Evolutionary conservation across 2,888 invertebrate genomes (phyloP), one percentile per base, ranked within the genome.

Genomic region (Leucania comma): DNA sequence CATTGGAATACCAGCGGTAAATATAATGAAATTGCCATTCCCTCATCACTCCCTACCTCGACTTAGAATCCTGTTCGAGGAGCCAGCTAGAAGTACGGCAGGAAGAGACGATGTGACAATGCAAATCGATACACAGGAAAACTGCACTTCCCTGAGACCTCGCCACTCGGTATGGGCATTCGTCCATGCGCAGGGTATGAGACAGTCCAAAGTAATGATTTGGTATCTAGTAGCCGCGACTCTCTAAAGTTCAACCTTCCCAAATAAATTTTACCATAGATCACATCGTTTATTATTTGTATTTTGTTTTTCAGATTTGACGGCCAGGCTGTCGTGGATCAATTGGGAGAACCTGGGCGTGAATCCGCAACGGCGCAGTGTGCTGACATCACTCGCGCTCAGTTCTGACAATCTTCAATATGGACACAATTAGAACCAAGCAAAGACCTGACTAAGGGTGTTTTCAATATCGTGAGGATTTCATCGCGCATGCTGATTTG

Each of bases 271-370:
- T 17, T 17, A 3, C 14, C 20, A 10, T 17, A 46, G 14, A 46
- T 26, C 6, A 24, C 3, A 32, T 29, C 6, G 22, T 29, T 26
- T 14, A 38, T 17, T 26, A 29, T 20, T 29, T 12, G 0, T 1
- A 53, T 58, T 77, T 4, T 71, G 32, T 67, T 67, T 1, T 56
- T n/a, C 48, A 99, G 99, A 99, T 97, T 96, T 99, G 83, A 99
- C 99, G 1, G 99, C 99, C 0, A 96, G 99, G 68, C 96, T 99
- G 38, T 99, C 99, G 0, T 99, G 99, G 99, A 99, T 99, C 86
- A 99, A 99, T 90, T 99, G 99, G 99, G 99, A 99, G 92, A 99
- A 99, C 90, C 96, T 99, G 1, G 99, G 99, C 1, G 99, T 99
- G 5, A 98, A 98, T 90, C 99, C 99, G 3, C 98, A 98, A 71